These are phyloP conservation scores for Mesembrinibis cayennensis DNA, from an alignment of 2,113 vertebrate species.

Conservation along the genomic window DNA sequence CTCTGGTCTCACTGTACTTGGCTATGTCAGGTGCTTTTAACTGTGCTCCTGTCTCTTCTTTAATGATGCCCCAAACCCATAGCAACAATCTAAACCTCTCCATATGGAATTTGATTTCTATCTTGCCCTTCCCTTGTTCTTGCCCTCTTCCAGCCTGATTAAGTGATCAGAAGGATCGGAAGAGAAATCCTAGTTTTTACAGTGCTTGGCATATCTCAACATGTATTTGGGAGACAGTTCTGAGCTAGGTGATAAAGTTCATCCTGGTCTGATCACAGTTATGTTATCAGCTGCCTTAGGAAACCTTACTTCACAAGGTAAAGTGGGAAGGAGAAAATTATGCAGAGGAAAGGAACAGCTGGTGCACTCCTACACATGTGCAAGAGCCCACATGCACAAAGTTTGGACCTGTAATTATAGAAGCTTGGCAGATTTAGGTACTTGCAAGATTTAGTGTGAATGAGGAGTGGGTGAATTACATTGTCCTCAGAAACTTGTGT, in stretches of 20 bases:
- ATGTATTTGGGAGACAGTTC: background rate
- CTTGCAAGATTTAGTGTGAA: background rate
- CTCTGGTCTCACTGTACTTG: background rate
- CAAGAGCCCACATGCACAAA: background rate
- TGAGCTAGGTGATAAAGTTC: background rate
- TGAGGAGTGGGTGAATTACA: background rate
- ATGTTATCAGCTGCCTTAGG: background rate
- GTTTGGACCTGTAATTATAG: background rate
- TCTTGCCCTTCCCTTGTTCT: background rate
- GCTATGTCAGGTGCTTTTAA: background rate
- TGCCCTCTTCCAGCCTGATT: background rate
- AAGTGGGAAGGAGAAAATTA: background rate
- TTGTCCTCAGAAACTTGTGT: background rate
- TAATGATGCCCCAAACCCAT: background rate
- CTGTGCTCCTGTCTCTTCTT: background rate
- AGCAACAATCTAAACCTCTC: background rate
- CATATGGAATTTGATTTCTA: background rate
- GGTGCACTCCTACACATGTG: conserved; percentile 7
- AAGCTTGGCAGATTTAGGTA: background rate
- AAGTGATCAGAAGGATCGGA: background rate
- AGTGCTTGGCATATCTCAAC: background rate
- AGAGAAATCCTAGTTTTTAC: background rate
- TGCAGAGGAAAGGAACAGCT: background rate
- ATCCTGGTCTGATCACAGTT: background rate
- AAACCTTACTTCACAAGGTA: background rate